A percentile compares a stretch with the other conserved stretches of the same genome.
Evolutionary conservation across 1,140 invertebrate genomes (phyloP).

Genomic region (Homarus americanus): DNA sequence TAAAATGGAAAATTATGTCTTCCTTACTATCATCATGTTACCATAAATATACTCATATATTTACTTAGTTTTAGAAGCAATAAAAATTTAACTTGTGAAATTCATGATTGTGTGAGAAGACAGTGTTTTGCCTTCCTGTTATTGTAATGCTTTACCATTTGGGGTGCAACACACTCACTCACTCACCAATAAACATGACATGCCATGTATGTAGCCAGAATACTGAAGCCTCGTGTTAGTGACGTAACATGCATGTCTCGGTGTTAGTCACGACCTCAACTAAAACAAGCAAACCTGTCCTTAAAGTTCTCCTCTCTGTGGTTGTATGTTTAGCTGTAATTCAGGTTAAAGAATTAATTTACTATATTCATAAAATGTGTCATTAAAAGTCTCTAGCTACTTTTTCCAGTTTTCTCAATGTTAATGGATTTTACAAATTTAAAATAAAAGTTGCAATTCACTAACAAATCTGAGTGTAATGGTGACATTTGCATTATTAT

Average conservation of each 20-base stretch:
- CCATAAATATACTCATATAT: too few species aligned
- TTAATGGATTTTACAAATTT: too few species aligned
- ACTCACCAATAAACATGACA: neutral
- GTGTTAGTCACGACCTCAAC: neutral
- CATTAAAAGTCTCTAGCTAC: neutral
- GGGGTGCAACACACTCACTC: neutral
- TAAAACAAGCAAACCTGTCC: neutral
- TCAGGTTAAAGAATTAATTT: neutral
- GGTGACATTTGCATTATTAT: too few species aligned
- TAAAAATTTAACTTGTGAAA: neutral
- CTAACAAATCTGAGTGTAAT: too few species aligned
- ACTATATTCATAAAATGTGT: neutral
- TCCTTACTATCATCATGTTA: neutral
- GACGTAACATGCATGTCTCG: slow-evolving; percentile 2
- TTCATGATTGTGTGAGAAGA: neutral
- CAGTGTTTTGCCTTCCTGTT: neutral
- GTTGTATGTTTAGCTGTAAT: too few species aligned
- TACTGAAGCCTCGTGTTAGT: neutral
- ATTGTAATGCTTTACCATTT: neutral
- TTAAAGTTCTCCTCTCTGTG: too few species aligned
- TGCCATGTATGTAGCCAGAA: neutral
- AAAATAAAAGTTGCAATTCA: too few species aligned
- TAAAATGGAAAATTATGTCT: neutral
- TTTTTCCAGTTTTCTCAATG: neutral
- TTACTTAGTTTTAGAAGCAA: too few species aligned